Conservation (phyloP, 1,140 invertebrate species). For the Dinoponera quadriceps region DNA sequence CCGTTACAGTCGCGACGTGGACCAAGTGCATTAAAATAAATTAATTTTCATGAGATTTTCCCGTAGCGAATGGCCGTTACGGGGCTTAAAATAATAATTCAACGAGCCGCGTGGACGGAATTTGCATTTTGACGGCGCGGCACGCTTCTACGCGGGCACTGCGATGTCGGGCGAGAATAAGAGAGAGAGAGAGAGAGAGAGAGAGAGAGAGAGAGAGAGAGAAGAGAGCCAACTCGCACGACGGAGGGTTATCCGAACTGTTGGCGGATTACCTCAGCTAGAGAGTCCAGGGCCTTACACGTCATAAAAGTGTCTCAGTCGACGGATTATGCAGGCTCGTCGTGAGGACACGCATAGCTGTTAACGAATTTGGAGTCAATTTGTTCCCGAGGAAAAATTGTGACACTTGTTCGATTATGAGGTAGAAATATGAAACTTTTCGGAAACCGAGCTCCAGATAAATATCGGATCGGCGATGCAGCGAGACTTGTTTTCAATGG, state of each 20-base stretch:
- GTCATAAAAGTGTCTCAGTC: neutral
- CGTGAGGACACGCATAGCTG: too few relatives aligned
- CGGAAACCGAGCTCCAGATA: too few relatives aligned
- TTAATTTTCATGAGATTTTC: conserved; percentile 83
- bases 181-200: too few relatives aligned
- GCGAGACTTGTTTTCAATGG: too few relatives aligned
- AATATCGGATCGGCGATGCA: too few relatives aligned
- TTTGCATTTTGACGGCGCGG: conserved; percentile 79
- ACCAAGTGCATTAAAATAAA: conserved; percentile 83
- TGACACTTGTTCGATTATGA: too few relatives aligned
- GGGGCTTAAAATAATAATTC: conserved; percentile 83
- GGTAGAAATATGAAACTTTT: too few relatives aligned
- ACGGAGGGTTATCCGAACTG: conserved; percentile 26
- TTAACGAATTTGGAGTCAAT: too few relatives aligned
- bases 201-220: too few relatives aligned
- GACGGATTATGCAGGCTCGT: neutral
- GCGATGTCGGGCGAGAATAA: conserved; percentile 4
- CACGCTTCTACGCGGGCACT: conserved; percentile 54
- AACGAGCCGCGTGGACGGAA: conserved; percentile 79
- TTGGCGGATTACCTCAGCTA: conserved; percentile 32
- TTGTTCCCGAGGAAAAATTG: too few relatives aligned
- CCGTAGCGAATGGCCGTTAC: conserved; percentile 80
- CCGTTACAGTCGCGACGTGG: conserved; percentile 65
- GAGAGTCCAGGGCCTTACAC: neutral
- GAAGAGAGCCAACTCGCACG: conserved; percentile 41